Evolutionary conservation across 2,888 invertebrate species (phyloP).

Genomic region (Gerris lacustris): DNA sequence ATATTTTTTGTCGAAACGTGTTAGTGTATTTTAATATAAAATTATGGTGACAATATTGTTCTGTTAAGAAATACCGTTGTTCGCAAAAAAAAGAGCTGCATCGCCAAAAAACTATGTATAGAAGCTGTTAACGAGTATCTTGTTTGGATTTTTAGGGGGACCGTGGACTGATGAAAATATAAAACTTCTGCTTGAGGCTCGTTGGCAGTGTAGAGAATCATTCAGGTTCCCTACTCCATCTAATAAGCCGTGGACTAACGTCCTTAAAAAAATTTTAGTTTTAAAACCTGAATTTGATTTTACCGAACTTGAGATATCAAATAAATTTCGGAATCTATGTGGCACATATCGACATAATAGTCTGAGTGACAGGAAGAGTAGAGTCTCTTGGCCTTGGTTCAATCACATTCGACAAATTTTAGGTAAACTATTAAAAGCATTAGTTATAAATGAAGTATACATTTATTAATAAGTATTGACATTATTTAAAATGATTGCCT

Average conservation of each 20-base stretch:
- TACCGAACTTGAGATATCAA: background rate
- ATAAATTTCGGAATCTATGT: background rate
- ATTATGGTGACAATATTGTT: too few species aligned
- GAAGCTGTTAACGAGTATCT: too few species aligned
- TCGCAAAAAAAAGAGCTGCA: too few species aligned
- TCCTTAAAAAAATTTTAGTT: background rate
- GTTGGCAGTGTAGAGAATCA: background rate
- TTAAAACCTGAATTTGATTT: background rate
- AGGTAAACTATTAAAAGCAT: background rate
- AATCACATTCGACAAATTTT: background rate
- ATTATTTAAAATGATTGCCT: too few species aligned
- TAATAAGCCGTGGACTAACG: background rate
- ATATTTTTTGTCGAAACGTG: too few species aligned
- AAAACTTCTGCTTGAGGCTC: background rate
- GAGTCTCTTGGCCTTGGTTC: background rate
- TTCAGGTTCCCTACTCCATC: background rate
- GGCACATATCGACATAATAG: background rate
- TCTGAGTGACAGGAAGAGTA: background rate
- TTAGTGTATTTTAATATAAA: too few species aligned
- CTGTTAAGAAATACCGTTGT: too few species aligned
- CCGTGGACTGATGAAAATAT: background rate
- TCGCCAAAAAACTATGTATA: too few species aligned
- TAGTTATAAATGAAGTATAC: too few species aligned
- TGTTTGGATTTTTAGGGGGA: too few species aligned
- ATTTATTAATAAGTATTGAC: too few species aligned